phyloP scores from a whole-genome alignment of 1,140 invertebrate genomes.

The Acromyrmex heyeri region DNA sequence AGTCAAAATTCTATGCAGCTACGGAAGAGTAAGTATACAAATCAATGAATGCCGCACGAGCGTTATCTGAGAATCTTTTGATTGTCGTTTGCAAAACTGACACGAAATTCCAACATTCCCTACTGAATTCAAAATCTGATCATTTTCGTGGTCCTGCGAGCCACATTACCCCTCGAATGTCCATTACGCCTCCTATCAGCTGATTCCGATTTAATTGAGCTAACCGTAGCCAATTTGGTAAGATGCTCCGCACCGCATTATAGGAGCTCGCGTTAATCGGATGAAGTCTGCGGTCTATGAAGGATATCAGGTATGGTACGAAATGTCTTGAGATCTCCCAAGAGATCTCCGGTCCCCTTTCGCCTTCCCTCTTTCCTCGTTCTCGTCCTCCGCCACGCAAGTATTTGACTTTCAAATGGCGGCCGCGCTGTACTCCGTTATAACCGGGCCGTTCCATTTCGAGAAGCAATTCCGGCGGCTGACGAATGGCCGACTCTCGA shows the following conservation, averaged over 20 bases:
- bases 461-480: slow-evolving; percentile 75
- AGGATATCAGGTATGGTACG: slow-evolving; percentile 66
- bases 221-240: slow-evolving; percentile 73
- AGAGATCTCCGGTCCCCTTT: background rate
- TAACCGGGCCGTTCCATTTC: slow-evolving; percentile 79
- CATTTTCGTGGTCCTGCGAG: background rate
- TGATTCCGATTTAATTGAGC: slow-evolving; percentile 74
- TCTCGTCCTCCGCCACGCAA: slow-evolving; percentile 61
- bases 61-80: slow-evolving; percentile 22
- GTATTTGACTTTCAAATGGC: slow-evolving; percentile 82
- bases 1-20: background rate
- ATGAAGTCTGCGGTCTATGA: slow-evolving; percentile 77
- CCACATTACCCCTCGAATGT: slow-evolving; percentile 14
- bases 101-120: slow-evolving; percentile 7
- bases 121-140: slow-evolving; percentile 25
- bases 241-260: slow-evolving; percentile 73
- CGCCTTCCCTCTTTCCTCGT: background rate
- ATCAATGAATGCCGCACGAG: slow-evolving; percentile 15
- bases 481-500: slow-evolving; percentile 73
- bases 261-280: slow-evolving; percentile 78
- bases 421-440: slow-evolving; percentile 74
- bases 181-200: slow-evolving; percentile 16
- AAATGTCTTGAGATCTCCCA: slow-evolving; percentile 79
- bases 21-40: background rate
- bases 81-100: background rate